These are phyloP conservation scores for Epizoanthus ramosus DNA, from an alignment of 92 coral and sea anemone species.

Conservation along the genomic window DNA sequence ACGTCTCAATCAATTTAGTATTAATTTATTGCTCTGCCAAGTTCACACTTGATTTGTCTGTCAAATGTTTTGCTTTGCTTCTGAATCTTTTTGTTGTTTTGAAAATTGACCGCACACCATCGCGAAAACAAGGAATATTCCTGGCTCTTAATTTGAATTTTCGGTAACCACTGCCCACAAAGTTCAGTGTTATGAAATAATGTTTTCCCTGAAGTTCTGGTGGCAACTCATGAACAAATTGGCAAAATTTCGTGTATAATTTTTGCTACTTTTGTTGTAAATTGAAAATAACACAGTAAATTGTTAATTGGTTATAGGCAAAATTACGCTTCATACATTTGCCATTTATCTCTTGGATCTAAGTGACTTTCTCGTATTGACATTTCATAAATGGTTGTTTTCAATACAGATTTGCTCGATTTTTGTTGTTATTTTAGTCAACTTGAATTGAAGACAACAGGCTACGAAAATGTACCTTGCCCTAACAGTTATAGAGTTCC, in stretches of 20 bases:
- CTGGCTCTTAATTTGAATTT: background rate
- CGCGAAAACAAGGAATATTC: background rate
- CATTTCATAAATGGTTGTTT: constrained; percentile 18
- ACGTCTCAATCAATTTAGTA: background rate
- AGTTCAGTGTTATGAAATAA: constrained; percentile 7
- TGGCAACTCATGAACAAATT: too few relatives aligned
- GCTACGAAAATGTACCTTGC: background rate
- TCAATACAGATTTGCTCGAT: background rate
- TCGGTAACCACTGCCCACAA: background rate
- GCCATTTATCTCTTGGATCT: background rate
- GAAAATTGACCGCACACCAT: constrained; percentile 37
- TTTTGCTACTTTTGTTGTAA: background rate
- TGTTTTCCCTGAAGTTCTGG: background rate
- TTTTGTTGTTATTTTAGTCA: background rate
- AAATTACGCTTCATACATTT: background rate
- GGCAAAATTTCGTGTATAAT: too few relatives aligned
- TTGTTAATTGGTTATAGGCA: too few relatives aligned
- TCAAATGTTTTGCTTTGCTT: constrained; percentile 8
- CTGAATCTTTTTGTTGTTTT: constrained; percentile 15
- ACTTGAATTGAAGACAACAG: background rate
- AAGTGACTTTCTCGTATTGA: constrained; percentile 2
- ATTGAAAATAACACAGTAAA: background rate
- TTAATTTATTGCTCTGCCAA: background rate
- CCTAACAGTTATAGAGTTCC: too few relatives aligned
- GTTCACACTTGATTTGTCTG: constrained; percentile 9